Conservation (phyloP, 1,140 invertebrate genomes). For the Parapsyche elsis region DNA sequence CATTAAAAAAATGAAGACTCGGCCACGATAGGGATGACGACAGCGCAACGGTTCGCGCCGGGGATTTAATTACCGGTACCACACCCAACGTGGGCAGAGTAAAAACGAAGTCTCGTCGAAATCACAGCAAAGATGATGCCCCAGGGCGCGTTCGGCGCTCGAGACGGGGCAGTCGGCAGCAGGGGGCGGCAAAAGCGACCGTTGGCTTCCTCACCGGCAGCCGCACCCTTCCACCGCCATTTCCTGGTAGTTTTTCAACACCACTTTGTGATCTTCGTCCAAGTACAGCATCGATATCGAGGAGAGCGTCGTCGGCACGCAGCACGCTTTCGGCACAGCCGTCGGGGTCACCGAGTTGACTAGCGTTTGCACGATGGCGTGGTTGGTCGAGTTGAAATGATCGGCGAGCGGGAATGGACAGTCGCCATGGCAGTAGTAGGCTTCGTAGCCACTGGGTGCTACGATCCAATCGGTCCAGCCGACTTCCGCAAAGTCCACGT, state of each 20-base stretch:
- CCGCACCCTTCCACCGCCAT: slow-evolving; percentile 95
- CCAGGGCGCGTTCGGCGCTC: slow-evolving; percentile 1
- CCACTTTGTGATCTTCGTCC: slow-evolving; percentile 92
- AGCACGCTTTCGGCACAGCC: slow-evolving; percentile 91
- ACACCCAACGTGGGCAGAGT: slow-evolving; percentile 3
- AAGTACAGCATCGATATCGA: slow-evolving; percentile 95
- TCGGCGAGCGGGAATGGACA: slow-evolving; percentile 93
- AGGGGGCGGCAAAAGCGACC: not conserved
- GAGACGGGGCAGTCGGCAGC: not conserved
- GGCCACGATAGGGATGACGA: not conserved
- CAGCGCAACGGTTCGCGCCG: too few species aligned
- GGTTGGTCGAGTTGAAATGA: slow-evolving; percentile 96
- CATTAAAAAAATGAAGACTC: not conserved
- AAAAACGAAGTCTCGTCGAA: slow-evolving; percentile 48
- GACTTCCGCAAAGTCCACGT: slow-evolving; percentile 96
- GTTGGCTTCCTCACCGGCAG: slow-evolving; percentile 78
- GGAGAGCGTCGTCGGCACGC: slow-evolving; percentile 90
- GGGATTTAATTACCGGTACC: too few species aligned
- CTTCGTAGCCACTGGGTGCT: slow-evolving; percentile 95
- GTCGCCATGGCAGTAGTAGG: slow-evolving; percentile 94
- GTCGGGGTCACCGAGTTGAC: slow-evolving; percentile 92
- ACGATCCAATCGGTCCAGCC: slow-evolving; percentile 99
- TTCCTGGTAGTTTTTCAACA: slow-evolving; percentile 96
- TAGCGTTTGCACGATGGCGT: slow-evolving; percentile 97
- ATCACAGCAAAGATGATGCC: slow-evolving; percentile 42